phyloP scores from a whole-genome alignment of 2,113 vertebrate genomes.

The Uria lomvia region DNA sequence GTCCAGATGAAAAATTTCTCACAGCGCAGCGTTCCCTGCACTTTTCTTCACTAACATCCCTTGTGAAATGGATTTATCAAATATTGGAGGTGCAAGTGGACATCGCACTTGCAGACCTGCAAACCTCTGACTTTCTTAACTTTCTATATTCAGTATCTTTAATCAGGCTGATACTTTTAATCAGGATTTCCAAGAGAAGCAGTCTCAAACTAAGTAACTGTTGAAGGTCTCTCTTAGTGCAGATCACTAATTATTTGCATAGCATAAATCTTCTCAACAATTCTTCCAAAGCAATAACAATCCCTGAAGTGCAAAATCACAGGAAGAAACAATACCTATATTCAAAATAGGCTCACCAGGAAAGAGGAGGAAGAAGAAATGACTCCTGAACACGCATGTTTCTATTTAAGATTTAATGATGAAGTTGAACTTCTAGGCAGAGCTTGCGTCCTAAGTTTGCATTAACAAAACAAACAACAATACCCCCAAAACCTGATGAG shows the following conservation, averaged over 20 bases:
- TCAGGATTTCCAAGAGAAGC: not conserved
- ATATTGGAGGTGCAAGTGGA: not conserved
- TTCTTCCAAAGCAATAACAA: not conserved
- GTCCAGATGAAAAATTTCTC: not conserved
- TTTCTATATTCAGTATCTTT: not conserved
- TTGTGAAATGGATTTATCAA: not conserved
- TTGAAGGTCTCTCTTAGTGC: not conserved
- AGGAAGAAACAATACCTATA: not conserved
- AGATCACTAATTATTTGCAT: not conserved
- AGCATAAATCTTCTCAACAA: not conserved
- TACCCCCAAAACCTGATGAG: not conserved
- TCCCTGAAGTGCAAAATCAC: not conserved
- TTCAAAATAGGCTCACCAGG: not conserved
- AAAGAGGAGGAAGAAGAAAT: not conserved
- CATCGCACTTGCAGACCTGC: rapidly evolving
- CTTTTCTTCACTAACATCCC: not conserved
- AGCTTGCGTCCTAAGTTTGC: not conserved
- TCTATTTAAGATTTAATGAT: not conserved
- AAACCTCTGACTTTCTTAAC: not conserved
- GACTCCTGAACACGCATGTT: not conserved
- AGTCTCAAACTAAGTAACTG: not conserved
- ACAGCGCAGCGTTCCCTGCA: not conserved
- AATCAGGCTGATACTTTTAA: not conserved
- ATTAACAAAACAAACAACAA: not conserved
- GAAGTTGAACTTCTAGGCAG: not conserved